Base-by-base conservation (phyloP, 92 coral and sea anemone species). In the Actinernus sp. region DNA sequence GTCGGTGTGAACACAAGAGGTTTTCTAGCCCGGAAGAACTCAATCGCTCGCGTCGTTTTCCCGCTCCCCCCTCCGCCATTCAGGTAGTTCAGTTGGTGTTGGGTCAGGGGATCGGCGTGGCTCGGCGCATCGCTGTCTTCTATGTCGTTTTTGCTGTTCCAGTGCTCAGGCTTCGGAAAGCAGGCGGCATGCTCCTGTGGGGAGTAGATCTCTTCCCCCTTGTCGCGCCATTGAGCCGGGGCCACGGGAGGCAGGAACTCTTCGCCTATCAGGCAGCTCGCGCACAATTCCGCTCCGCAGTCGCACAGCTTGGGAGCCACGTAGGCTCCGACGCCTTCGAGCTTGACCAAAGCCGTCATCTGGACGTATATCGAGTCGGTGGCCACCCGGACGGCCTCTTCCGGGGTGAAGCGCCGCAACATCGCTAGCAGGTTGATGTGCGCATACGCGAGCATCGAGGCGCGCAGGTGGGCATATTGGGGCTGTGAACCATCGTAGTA, bases 1-100 rank as follows among this genome's bases (percentile, higher is more conserved):
- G 76, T 69, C 0, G 24, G 76, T n/a, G n/a, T n/a, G n/a, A n/a
- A n/a, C n/a, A 27, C 62, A 0, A 20, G 33, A 2, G 43, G 64
- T 11, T 55, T 22, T 55, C 40, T 55, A 2, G 1, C 44, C 25
- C 30, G 0, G 32, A 51, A 54, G 17, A 68, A 36, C 0, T 68
- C 28, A 0, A 68, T 40, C 3, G 55, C 63, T 3, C 55, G 26
- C 1, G 76, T 68, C 23, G 65, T 55, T 44, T 69, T 41, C 0
- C 76, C 65, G 1, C 22, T 1, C 1, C 56, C 65, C 0, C 76
- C 76, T 1, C 76, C 76, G 1, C 76, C 56, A 17, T 68, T 68
- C 0, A 68, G 54, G 17, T 68, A 55, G 13, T 55, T 39, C 0
- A 55, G n/a, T 7, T 28, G 12, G 30, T 68, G n/a, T n/a, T n/a